Conservation (phyloP, 2,797 vertebrate species). For the Balearica regulorum region DNA sequence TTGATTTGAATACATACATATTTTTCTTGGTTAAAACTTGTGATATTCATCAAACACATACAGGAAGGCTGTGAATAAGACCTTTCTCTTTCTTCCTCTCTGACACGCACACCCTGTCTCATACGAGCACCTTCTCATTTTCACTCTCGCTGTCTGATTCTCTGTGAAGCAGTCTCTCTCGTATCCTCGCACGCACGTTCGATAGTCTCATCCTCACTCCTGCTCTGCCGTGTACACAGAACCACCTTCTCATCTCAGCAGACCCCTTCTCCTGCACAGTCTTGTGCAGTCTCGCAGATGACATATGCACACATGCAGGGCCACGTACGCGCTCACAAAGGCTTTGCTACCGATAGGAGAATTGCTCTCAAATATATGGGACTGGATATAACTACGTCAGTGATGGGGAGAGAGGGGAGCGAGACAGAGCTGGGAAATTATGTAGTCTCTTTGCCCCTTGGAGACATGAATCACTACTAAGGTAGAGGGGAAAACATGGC, state of each 20-base stretch:
- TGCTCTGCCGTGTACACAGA: not conserved
- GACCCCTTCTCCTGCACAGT: not conserved
- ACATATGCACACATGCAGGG: not conserved
- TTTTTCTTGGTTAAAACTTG: conserved; percentile 56
- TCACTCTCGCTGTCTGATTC: not conserved
- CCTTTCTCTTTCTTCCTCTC: conserved; percentile 10
- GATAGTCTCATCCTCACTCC: not conserved
- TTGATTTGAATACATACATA: conserved; percentile 65
- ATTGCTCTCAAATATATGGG: not conserved
- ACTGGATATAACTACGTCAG: not conserved
- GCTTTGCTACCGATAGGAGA: not conserved
- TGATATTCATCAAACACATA: conserved; percentile 53
- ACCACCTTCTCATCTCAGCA: not conserved
- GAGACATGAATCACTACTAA: not conserved
- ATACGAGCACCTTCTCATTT: not conserved
- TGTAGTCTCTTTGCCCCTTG: not conserved
- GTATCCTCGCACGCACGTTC: accelerated
- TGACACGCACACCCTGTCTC: not conserved
- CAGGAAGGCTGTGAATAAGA: conserved; percentile 35
- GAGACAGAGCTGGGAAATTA: not conserved
- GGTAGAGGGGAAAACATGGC: not conserved
- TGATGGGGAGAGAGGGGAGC: not conserved
- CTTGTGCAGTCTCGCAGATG: accelerated
- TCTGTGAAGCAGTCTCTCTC: not conserved
- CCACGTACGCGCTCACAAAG: not conserved